Percentiles rank a stretch among this genome's conserved stretches.
Evolutionary conservation across 2,113 vertebrate genomes (phyloP).

Genomic region (Callipepla squamata): DNA sequence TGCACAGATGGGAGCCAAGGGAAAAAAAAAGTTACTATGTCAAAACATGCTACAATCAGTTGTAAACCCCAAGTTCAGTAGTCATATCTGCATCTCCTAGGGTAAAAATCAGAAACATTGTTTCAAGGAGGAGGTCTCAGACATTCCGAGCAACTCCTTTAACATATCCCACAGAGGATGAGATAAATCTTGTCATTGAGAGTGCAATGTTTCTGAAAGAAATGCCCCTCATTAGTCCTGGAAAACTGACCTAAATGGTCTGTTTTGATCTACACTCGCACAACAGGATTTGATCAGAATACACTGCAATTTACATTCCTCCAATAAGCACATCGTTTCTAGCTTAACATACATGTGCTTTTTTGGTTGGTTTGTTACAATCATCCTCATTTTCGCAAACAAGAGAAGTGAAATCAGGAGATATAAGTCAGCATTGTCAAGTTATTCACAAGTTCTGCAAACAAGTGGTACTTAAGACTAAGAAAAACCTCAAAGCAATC

Average conservation of each 20-base stretch:
- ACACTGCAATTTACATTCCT: background rate
- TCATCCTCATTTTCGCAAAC: background rate
- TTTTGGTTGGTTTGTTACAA: background rate
- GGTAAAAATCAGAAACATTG: rapidly evolving
- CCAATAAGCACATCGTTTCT: background rate
- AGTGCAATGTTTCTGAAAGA: background rate
- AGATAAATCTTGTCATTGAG: background rate
- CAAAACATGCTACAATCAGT: background rate
- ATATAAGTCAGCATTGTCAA: background rate
- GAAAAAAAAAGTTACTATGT: background rate
- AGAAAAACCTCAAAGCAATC: background rate
- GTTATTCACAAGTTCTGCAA: background rate
- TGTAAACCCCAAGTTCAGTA: background rate
- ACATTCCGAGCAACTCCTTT: background rate
- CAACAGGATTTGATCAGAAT: background rate
- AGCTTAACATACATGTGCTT: background rate
- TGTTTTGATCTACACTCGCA: background rate
- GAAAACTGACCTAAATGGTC: background rate
- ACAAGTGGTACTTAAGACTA: background rate
- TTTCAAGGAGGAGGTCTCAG: background rate
- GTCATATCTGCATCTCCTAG: background rate
- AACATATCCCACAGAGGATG: background rate
- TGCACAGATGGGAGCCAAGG: background rate
- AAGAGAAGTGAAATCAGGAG: background rate
- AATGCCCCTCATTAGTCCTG: background rate